These are phyloP conservation scores for Acanthornis magna DNA, from an alignment of 2,797 vertebrate species.

Conservation along the genomic window DNA sequence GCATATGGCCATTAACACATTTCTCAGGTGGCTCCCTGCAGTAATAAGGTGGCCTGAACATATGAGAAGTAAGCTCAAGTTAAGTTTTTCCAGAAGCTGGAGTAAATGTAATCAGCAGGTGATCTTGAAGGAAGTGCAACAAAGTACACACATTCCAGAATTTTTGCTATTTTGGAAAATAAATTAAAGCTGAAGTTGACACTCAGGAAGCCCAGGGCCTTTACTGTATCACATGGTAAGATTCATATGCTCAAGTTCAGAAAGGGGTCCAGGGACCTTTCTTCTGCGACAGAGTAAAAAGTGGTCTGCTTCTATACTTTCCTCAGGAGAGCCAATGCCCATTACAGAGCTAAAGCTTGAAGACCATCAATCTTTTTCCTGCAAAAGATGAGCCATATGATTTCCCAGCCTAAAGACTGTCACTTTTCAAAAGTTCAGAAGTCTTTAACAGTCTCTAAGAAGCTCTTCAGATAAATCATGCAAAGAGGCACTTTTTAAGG, in stretches of 20 bases:
- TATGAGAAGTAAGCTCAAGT: neutral
- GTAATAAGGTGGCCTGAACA: conserved; percentile 29
- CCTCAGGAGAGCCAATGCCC: neutral
- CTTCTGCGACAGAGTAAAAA: neutral
- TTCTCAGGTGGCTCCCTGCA: conserved; percentile 54
- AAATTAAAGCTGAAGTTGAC: neutral
- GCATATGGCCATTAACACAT: conserved; percentile 51
- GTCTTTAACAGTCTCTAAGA: neutral
- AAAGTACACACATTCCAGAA: neutral
- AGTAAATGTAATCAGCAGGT: neutral
- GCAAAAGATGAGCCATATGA: neutral
- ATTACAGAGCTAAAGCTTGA: neutral
- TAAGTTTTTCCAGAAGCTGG: neutral
- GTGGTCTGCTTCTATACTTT: neutral
- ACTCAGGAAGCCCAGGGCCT: neutral
- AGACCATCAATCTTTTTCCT: neutral
- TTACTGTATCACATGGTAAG: neutral
- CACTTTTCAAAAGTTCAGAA: neutral
- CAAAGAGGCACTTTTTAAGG: neutral
- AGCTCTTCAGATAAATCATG: neutral
- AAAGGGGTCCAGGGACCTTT: neutral
- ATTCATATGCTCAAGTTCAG: neutral
- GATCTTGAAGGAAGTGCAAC: neutral
- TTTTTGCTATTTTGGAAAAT: neutral
- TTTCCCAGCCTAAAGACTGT: neutral